Percentiles rank a stretch among this genome's conserved stretches.
phyloP scores from a whole-genome alignment of 2,888 invertebrate species.

The Micropterix aruncella region DNA sequence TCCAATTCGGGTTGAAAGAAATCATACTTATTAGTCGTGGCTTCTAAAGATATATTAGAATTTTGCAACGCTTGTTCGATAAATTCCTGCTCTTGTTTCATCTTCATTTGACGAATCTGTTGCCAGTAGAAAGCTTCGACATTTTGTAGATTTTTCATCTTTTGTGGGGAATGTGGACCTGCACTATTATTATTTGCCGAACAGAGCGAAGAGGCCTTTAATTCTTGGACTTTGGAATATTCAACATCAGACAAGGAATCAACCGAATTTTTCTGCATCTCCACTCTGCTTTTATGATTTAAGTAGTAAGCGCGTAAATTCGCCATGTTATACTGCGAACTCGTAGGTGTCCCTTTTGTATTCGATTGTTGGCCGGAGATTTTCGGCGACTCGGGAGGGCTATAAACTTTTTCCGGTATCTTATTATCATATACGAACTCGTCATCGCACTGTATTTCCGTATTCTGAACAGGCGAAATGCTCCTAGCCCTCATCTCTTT shows the following conservation, averaged over 20 bases:
- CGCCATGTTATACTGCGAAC: not conserved
- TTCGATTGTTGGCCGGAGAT: slow-evolving; percentile 23
- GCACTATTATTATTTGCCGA: too few relatives aligned
- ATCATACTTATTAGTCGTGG: not conserved
- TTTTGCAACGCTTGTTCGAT: slow-evolving; percentile 17
- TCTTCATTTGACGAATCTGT: slow-evolving; percentile 46
- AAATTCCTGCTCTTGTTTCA: slow-evolving; percentile 43
- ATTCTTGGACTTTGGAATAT: not conserved
- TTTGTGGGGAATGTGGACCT: slow-evolving; percentile 24
- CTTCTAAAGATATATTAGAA: not conserved
- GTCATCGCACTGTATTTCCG: too few relatives aligned
- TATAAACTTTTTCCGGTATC: not conserved
- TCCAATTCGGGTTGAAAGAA: not conserved
- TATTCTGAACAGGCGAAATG: slow-evolving; percentile 24
- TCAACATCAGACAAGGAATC: not conserved
- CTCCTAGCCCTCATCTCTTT: slow-evolving; percentile 31
- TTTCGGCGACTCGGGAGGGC: slow-evolving; percentile 11
- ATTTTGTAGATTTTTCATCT: slow-evolving; percentile 40
- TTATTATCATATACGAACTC: slow-evolving; percentile 19
- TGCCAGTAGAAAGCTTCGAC: slow-evolving; percentile 58
- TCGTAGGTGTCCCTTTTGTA: slow-evolving; percentile 12
- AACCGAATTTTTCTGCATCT: not conserved
- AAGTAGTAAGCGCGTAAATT: not conserved
- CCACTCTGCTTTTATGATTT: not conserved
- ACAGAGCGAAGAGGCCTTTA: too few relatives aligned